phyloP scores from a whole-genome alignment of 1,140 invertebrate species.

The Lamellibrachia luymesi region DNA sequence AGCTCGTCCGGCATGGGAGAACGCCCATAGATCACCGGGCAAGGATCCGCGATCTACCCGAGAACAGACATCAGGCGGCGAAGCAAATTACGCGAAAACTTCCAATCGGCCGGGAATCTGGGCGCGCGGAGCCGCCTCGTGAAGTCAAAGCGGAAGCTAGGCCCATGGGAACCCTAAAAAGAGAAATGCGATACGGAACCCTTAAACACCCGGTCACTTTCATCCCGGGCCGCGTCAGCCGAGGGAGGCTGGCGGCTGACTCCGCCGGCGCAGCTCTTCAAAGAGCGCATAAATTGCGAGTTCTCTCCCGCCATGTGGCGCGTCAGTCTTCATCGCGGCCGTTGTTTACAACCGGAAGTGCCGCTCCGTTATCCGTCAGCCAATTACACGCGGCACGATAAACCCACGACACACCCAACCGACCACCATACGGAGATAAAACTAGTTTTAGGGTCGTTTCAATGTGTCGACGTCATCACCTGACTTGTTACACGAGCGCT shows the following conservation, averaged over 20 bases:
- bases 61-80: background rate
- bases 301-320: background rate
- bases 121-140: too few species aligned
- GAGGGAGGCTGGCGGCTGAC: background rate
- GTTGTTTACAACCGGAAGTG: background rate
- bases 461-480: background rate
- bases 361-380: background rate
- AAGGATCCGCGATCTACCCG: background rate
- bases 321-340: background rate
- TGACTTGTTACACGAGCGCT: background rate
- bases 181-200: background rate
- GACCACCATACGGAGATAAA: background rate
- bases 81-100: background rate
- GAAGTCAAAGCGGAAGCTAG: background rate
- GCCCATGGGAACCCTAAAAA: slow-evolving; percentile 3
- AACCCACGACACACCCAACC: background rate
- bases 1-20: background rate
- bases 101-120: background rate
- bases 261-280: background rate
- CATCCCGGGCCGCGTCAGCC: background rate
- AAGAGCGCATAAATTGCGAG: background rate
- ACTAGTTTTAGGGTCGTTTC: background rate
- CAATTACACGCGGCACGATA: background rate
- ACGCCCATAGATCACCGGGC: background rate
- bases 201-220: background rate